Conservation (phyloP, 37 sponge, comb jelly and placozoan species). For the Hexactinellida sp. region DNA sequence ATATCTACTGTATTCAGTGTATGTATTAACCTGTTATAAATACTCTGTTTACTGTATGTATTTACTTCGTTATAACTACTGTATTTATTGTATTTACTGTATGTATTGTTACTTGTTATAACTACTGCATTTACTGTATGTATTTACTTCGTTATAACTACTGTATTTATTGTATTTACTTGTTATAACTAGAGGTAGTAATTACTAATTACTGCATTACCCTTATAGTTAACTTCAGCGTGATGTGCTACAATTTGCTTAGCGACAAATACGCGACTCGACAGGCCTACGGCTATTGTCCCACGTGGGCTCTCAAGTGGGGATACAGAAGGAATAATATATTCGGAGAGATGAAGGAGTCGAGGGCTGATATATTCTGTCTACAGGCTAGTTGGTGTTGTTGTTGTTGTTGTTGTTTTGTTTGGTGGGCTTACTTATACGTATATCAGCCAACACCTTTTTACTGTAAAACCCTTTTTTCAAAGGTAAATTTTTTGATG, state of each 20-base stretch:
- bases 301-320: conserved; percentile 83
- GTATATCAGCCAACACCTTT: too few relatives aligned
- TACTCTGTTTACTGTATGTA: too few relatives aligned
- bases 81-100: not conserved
- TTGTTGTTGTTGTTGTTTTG: too few relatives aligned
- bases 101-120: too few relatives aligned
- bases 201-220: too few relatives aligned
- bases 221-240: conserved; percentile 51
- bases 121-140: too few relatives aligned
- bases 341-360: conserved; percentile 65
- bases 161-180: too few relatives aligned
- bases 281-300: conserved; percentile 88
- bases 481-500: not conserved
- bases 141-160: too few relatives aligned
- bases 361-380: conserved; percentile 65
- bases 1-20: not conserved
- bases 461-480: not conserved
- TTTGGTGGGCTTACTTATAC: not conserved
- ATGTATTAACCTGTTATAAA: too few relatives aligned
- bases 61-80: too few relatives aligned
- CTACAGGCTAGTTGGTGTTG: conserved; percentile 40
- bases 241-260: conserved; percentile 86
- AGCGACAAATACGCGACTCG: conserved; percentile 82
- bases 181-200: too few relatives aligned
- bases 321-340: conserved; percentile 66